These are phyloP conservation scores for Festucalex cinctus DNA, from an alignment of 2,113 vertebrate genomes.

Conservation along the genomic window DNA sequence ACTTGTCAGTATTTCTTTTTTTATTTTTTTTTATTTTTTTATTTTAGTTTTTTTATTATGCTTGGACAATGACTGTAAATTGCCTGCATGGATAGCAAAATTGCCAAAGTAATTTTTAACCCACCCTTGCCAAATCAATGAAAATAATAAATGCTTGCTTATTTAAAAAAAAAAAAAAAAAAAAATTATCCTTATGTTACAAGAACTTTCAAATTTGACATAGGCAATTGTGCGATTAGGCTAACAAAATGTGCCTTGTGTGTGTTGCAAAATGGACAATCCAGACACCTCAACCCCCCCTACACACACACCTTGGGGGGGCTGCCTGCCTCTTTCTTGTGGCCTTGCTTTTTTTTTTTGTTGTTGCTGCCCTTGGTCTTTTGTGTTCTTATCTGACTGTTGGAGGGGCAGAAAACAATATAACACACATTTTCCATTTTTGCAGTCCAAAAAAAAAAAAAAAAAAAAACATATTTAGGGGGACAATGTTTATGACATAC, in stretches of 20 bases:
- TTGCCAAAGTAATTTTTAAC: not conserved
- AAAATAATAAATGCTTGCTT: not conserved
- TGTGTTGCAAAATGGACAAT: conserved; percentile 28
- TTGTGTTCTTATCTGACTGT: not conserved
- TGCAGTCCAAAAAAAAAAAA: not conserved
- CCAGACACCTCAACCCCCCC: no score
- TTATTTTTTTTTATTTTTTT: conserved; percentile 11
- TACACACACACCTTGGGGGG: no score
- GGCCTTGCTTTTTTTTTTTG: conserved; percentile 11
- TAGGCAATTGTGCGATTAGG: not conserved
- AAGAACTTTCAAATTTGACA: not conserved
- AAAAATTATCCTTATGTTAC: not conserved
- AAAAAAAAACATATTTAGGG: no score
- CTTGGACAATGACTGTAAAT: conserved; percentile 35
- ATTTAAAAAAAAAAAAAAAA: not conserved
- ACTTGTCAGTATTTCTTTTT: not conserved
- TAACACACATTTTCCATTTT: not conserved
- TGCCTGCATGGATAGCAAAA: not conserved
- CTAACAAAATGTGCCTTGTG: not conserved
- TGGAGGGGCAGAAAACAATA: not conserved
- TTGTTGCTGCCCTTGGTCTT: conserved; percentile 1
- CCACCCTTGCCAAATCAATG: not conserved
- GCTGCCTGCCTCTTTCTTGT: not conserved
- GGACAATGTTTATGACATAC: conserved; percentile 15
- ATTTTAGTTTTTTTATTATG: conserved; percentile 8